phyloP scores from a whole-genome alignment of 1,140 invertebrate genomes.

The Elysia chlorotica region DNA sequence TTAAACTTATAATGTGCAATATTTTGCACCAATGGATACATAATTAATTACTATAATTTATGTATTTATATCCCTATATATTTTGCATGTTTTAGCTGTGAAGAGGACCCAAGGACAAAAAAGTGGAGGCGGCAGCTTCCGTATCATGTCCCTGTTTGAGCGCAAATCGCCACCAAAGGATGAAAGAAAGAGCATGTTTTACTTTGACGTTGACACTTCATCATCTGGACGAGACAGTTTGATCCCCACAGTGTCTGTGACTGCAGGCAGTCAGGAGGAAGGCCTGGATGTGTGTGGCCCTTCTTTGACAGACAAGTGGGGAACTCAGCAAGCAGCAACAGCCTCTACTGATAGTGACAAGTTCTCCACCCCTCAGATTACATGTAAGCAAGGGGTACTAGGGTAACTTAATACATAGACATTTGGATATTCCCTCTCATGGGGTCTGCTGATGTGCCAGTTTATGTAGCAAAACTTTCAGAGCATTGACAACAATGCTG shows the following conservation, averaged over 20 bases:
- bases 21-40: no score
- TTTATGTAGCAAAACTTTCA: background rate
- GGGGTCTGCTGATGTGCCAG: background rate
- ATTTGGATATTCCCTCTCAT: background rate
- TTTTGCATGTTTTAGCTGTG: no score
- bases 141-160: conserved; percentile 51
- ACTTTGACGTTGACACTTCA: conserved; percentile 38
- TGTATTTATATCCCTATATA: no score
- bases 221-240: background rate
- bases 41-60: no score
- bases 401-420: background rate
- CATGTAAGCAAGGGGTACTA: background rate
- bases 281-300: background rate
- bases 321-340: background rate
- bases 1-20: no score
- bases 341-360: background rate
- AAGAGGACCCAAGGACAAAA: no score
- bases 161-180: conserved; percentile 42
- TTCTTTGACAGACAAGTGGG: background rate
- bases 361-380: background rate
- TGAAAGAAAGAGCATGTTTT: conserved; percentile 46
- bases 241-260: background rate
- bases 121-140: conserved; percentile 36
- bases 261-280: conserved; percentile 7
- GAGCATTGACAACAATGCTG: no score